These are phyloP conservation scores for Microchrysa polita DNA, from an alignment of 2,888 invertebrate genomes.

Conservation along the genomic window DNA sequence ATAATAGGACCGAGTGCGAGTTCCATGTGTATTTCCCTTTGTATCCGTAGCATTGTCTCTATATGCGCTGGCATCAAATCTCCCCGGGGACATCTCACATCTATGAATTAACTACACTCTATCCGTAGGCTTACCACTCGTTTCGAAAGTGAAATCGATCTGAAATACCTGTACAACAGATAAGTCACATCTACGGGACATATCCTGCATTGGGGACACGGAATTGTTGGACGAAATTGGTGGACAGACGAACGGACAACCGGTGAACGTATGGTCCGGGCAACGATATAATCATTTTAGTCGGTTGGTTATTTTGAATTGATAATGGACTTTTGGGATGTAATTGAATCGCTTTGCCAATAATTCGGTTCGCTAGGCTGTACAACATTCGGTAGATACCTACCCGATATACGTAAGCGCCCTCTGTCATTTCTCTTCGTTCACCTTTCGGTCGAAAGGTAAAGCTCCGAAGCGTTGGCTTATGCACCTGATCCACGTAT, in stretches of 20 bases:
- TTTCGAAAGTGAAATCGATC: not conserved
- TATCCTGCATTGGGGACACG: too few species aligned
- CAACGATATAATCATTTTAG: constrained; percentile 32
- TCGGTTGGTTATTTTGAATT: constrained; percentile 35
- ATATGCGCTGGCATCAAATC: not conserved
- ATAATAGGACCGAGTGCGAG: not conserved
- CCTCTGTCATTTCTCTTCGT: too few species aligned
- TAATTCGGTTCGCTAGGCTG: constrained; percentile 31
- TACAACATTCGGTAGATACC: not conserved
- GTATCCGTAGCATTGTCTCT: not conserved
- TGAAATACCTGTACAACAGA: not conserved
- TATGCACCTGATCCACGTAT: too few species aligned
- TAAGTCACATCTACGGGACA: not conserved
- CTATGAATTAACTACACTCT: not conserved
- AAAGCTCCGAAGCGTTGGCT: too few species aligned
- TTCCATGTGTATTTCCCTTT: not conserved
- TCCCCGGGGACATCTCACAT: not conserved
- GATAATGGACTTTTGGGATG: constrained; percentile 41
- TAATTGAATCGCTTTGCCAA: constrained; percentile 40
- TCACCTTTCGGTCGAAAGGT: too few species aligned
- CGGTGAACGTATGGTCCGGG: not conserved
- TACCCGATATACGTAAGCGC: too few species aligned
- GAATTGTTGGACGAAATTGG: not conserved
- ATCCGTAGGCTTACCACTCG: not conserved
- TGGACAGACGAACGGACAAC: not conserved